phyloP scores from a whole-genome alignment of 2,888 invertebrate genomes.

The Mimumesa dahlbomi region DNA sequence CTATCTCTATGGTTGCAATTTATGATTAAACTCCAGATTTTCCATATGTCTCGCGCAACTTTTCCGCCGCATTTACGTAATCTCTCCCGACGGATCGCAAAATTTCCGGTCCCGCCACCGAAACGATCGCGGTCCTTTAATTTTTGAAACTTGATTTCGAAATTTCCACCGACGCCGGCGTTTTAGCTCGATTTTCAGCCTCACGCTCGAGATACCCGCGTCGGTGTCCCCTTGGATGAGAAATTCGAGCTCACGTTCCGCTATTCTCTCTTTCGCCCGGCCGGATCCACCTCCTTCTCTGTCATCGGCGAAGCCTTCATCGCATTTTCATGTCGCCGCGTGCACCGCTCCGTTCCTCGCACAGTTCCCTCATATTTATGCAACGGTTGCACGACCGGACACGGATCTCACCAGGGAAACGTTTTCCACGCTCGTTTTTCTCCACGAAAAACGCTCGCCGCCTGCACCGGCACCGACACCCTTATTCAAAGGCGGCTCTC shows the following conservation, averaged over 20 bases:
- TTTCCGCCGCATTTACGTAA: not conserved
- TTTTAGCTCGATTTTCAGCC: slow-evolving; percentile 9
- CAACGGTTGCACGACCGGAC: slow-evolving; percentile 67
- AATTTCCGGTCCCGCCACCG: no score
- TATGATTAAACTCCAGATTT: no score
- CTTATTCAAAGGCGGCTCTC: slow-evolving; percentile 51
- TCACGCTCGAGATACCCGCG: slow-evolving; percentile 9
- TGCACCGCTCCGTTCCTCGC: slow-evolving; percentile 48
- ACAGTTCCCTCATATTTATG: slow-evolving; percentile 67
- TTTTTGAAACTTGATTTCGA: slow-evolving; percentile 8
- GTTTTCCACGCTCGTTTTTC: slow-evolving; percentile 60
- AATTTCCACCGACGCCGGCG: slow-evolving; percentile 19
- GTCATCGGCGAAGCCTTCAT: slow-evolving; percentile 65
- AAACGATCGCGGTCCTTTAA: slow-evolving; percentile 22
- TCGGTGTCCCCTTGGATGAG: slow-evolving; percentile 9
- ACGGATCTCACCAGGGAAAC: slow-evolving; percentile 62
- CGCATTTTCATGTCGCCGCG: slow-evolving; percentile 69
- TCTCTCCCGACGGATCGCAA: not conserved
- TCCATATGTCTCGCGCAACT: no score
- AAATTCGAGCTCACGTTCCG: slow-evolving; percentile 30
- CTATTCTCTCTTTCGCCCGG: slow-evolving; percentile 7
- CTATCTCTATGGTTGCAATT: no score
- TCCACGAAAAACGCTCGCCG: slow-evolving; percentile 41
- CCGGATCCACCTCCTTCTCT: slow-evolving; percentile 28
- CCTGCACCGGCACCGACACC: slow-evolving; percentile 4